These are phyloP conservation scores for Trididemnum nubilum DNA, from an alignment of 23 tunicate genomes.

Conservation along the genomic window DNA sequence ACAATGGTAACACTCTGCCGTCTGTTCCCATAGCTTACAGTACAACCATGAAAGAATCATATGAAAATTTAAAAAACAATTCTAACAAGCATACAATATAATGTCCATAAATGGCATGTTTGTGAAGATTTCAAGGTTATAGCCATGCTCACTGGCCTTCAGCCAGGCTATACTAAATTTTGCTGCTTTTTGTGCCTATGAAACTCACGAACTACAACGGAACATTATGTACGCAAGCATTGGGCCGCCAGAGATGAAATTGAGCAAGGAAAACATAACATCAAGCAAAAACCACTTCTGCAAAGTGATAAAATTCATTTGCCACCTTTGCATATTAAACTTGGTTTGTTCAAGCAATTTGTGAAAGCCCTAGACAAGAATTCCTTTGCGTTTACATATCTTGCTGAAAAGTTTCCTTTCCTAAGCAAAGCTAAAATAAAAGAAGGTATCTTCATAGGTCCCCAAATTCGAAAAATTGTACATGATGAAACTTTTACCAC, in stretches of 20 bases:
- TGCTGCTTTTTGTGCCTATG: slow-evolving; percentile 27
- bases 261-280: slow-evolving; percentile 26
- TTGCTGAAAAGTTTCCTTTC: slow-evolving; percentile 13
- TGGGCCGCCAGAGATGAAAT: slow-evolving; percentile 10
- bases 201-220: not conserved
- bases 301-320: slow-evolving; percentile 12
- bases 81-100: slow-evolving; percentile 7
- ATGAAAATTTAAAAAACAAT: slow-evolving; percentile 22
- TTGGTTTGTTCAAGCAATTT: slow-evolving; percentile 1
- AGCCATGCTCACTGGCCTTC: slow-evolving; percentile 16
- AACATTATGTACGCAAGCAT: slow-evolving; percentile 27
- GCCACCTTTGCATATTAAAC: not conserved
- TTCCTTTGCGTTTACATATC: slow-evolving; percentile 17
- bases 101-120: slow-evolving; percentile 26
- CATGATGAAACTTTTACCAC: slow-evolving; percentile 15
- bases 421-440: slow-evolving; percentile 11
- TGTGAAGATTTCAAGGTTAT: slow-evolving; percentile 35
- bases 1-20: slow-evolving; percentile 24
- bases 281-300: slow-evolving; percentile 20
- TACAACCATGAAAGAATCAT: slow-evolving; percentile 3
- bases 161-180: slow-evolving; percentile 16
- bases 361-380: slow-evolving; percentile 22
- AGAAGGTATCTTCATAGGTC: slow-evolving; percentile 18
- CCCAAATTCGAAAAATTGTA: slow-evolving; percentile 21
- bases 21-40: slow-evolving; percentile 16